Evolutionary conservation across 2,888 invertebrate species (phyloP), one percentile per base, ranked within the genome.

Genomic region (Entomobrya multifasciata): DNA sequence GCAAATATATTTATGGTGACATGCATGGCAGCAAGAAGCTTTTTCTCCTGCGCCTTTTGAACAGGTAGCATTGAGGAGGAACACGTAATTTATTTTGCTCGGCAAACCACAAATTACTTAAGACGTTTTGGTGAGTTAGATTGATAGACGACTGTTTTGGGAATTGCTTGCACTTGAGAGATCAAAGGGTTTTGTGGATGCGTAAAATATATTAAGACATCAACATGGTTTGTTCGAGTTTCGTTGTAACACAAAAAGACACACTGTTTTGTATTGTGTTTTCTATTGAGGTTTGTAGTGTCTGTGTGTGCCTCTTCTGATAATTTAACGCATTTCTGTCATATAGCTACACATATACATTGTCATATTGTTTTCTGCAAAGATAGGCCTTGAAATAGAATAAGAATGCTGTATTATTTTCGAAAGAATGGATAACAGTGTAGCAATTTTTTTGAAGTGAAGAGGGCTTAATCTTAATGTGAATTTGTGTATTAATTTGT

Each of bases 111-210:
- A 55, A 74, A 55, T 55, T 47, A 49, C 60, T 60, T 15, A 65
- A 65, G 65, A 65, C 65, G 27, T 76, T 36, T 76, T 57, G 20
- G 20, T 17, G 20, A 57, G 52, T 49, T 72, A 25, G 41, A 27
- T 72, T 72, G 72, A 72, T 72, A 30, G 49, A 72, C 22, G 70
- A 70, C 49, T 72, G 72, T 41, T 47, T 25, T 72, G 72, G 52
- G 72, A 72, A 70, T 70, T 70, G 41, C 60, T 60, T 60, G 60
- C 60, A 27, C 60, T 60, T 41, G 60, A 60, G 20, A 41, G 70
- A 47, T 44, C 70, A 70, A 70, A 44, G 70, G 27, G 36, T 17
- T 4, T 1, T 47, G 20, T 55, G 17, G 5, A 2, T 20, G 70
- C 17, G 5, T 17, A 17, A 10, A n/a, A 41, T n/a, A 44, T 41